These are phyloP conservation scores for Mythimna pallens DNA, from an alignment of 2,888 invertebrate species.

Conservation along the genomic window DNA sequence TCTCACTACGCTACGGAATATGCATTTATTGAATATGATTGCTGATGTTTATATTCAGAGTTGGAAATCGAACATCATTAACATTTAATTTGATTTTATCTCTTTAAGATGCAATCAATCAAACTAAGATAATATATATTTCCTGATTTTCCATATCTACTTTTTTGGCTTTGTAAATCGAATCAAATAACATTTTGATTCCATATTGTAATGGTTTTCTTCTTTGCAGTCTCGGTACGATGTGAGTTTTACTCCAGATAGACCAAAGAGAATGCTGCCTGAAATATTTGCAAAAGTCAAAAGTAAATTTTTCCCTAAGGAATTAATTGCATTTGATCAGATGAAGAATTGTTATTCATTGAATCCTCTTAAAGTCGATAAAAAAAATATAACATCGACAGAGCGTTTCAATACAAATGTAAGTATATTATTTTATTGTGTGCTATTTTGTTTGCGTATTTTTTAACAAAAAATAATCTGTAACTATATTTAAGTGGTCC, in stretches of 20 bases:
- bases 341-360: constrained; percentile 92
- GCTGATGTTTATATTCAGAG: neutral
- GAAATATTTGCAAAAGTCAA: constrained; percentile 83
- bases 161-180: neutral
- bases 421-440: constrained; percentile 58
- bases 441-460: neutral
- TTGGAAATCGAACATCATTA: neutral
- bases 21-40: neutral
- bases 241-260: constrained; percentile 93
- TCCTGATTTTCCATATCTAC: neutral
- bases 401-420: constrained; percentile 71
- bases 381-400: constrained; percentile 70
- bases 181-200: neutral
- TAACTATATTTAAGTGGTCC: neutral
- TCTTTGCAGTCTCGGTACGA: constrained; percentile 94
- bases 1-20: neutral
- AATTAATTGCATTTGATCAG: constrained; percentile 94
- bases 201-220: constrained; percentile 21
- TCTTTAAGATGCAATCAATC: too few relatives aligned
- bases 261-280: constrained; percentile 92
- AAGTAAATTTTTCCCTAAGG: constrained; percentile 76
- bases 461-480: neutral
- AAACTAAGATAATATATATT: too few relatives aligned
- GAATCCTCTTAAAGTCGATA: constrained; percentile 83
- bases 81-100: neutral